These are phyloP conservation scores for Brotula barbata DNA, from an alignment of 2,797 vertebrate genomes.

Conservation along the genomic window DNA sequence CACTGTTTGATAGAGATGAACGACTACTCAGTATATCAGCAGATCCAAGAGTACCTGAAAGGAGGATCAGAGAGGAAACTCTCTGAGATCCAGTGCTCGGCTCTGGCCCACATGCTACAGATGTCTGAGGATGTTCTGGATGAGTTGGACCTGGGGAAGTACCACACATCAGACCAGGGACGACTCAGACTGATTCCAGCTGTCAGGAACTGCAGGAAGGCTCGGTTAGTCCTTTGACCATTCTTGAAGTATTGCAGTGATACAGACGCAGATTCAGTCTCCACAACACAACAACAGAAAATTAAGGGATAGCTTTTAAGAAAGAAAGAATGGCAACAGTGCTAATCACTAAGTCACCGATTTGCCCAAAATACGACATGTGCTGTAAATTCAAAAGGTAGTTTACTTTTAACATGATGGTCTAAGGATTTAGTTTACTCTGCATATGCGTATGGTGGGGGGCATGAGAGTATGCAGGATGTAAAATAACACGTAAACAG, in stretches of 20 bases:
- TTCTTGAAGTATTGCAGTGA: too few species aligned
- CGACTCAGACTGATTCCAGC: not conserved
- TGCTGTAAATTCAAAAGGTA: too few species aligned
- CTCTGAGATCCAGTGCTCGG: constrained; percentile 13
- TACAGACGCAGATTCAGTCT: too few species aligned
- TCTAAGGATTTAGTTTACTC: too few species aligned
- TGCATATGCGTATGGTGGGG: too few species aligned
- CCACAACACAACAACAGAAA: too few species aligned
- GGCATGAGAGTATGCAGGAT: too few species aligned
- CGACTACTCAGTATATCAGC: constrained; percentile 2
- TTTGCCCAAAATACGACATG: too few species aligned
- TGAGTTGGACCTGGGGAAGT: not conserved
- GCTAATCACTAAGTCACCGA: too few species aligned
- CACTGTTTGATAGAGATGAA: constrained; percentile 26
- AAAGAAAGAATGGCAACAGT: too few species aligned
- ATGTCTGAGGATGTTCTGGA: constrained; percentile 12
- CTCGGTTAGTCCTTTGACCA: not conserved
- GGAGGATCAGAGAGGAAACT: not conserved
- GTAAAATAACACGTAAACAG: too few species aligned
- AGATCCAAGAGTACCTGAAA: constrained; percentile 15
- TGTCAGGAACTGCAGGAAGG: constrained; percentile 13
- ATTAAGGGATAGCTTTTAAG: not conserved
- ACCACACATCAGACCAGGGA: not conserved
- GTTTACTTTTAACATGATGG: too few species aligned
- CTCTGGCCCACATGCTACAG: constrained; percentile 11